phyloP scores from a whole-genome alignment of 2,888 invertebrate species.

The Dione juno region DNA sequence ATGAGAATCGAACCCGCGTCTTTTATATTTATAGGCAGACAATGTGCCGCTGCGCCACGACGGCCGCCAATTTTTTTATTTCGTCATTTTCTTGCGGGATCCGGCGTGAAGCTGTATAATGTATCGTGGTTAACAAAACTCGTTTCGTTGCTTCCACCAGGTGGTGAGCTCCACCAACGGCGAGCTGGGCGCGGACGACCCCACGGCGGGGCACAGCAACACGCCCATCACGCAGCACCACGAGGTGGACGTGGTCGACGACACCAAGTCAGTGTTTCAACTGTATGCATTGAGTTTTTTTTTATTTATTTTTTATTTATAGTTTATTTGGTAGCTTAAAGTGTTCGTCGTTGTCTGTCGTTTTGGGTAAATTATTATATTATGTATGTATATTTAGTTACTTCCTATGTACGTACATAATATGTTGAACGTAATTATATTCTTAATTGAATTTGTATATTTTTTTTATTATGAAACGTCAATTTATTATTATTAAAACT shows the following conservation, averaged over 20 bases:
- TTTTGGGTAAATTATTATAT: not conserved
- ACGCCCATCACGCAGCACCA: conserved; percentile 97
- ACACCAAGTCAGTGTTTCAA: conserved; percentile 95
- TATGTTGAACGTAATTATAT: not conserved
- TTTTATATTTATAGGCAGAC: too few species aligned
- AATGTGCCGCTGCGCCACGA: too few species aligned
- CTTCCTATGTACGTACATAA: not conserved
- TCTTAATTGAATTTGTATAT: too few species aligned
- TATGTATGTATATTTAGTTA: too few species aligned
- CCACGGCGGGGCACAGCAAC: conserved; percentile 98
- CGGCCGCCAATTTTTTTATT: too few species aligned
- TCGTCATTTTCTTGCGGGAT: too few species aligned
- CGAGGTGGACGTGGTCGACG: conserved; percentile 97
- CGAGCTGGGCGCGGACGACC: conserved; percentile 96
- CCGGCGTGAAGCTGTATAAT: too few species aligned
- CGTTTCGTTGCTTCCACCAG: conserved; percentile 78
- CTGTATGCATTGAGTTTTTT: conserved; percentile 70
- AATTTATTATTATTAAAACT: too few species aligned
- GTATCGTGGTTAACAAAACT: too few species aligned
- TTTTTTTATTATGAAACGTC: too few species aligned
- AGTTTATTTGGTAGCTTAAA: conserved; percentile 14
- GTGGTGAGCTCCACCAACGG: conserved; percentile 99
- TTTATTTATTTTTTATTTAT: conserved; percentile 57
- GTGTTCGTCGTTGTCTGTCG: not conserved
- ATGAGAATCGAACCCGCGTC: too few species aligned